Evolutionary conservation across 2,888 invertebrate genomes (phyloP).

Genomic region (Liodrosophila aerea): DNA sequence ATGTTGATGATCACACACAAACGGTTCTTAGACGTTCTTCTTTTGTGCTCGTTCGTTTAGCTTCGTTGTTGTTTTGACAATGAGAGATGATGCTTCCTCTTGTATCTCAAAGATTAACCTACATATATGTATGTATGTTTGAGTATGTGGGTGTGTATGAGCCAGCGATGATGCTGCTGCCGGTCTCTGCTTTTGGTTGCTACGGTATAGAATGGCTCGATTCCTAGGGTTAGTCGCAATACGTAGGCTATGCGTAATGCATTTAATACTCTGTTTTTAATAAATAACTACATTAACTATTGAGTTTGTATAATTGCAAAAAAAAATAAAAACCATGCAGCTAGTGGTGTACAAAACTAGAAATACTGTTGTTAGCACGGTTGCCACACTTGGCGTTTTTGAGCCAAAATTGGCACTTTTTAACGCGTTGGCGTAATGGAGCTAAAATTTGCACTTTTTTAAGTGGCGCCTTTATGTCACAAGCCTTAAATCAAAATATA

Average conservation of each 20-base stretch:
- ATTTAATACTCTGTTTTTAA: too few relatives aligned
- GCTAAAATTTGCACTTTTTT: too few relatives aligned
- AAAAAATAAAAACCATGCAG: constrained; percentile 13
- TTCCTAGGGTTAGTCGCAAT: constrained; percentile 6
- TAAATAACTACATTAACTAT: too few relatives aligned
- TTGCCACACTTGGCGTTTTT: too few relatives aligned
- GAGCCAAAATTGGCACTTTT: too few relatives aligned
- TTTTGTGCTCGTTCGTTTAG: background rate
- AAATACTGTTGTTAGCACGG: background rate
- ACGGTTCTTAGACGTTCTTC: background rate
- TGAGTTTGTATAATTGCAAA: too few relatives aligned
- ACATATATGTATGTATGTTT: constrained; percentile 18
- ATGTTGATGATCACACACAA: constrained; percentile 48
- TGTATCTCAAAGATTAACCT: constrained; percentile 21
- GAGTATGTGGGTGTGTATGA: constrained; percentile 5
- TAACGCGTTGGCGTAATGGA: too few relatives aligned
- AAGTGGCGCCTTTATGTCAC: too few relatives aligned
- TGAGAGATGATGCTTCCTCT: constrained; percentile 7
- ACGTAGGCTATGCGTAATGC: background rate
- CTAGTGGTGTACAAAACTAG: constrained; percentile 6
- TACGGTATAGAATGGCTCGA: too few relatives aligned
- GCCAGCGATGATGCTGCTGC: constrained; percentile 33
- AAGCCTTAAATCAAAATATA: too few relatives aligned
- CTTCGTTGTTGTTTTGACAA: constrained; percentile 1
- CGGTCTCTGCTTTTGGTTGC: constrained; percentile 37